Conservation (phyloP, 2,113 vertebrate species). For the Herpailurus yagouaroundi region DNA sequence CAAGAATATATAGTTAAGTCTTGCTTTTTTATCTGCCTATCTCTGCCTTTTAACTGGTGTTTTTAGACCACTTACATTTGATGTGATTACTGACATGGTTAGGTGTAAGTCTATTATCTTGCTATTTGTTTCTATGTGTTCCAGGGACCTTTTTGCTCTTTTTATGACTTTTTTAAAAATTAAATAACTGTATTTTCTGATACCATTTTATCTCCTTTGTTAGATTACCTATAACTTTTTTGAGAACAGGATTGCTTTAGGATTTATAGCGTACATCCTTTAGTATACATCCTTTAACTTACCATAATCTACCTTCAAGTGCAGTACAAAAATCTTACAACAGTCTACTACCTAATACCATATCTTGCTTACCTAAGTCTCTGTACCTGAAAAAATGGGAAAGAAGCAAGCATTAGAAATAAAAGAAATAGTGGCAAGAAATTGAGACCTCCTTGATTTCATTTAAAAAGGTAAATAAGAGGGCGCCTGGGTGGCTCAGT, state of each 20-base stretch:
- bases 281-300: not conserved
- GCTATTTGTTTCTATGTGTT: not conserved
- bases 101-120: not conserved
- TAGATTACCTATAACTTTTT: not conserved
- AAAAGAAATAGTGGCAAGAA: not conserved
- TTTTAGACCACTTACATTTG: not conserved
- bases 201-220: not conserved
- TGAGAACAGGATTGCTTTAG: not conserved
- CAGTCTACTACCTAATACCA: not conserved
- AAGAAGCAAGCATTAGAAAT: not conserved
- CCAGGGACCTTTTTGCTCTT: not conserved
- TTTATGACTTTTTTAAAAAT: slow-evolving; percentile 17
- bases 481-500: not conserved
- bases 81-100: not conserved
- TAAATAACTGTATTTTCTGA: not conserved
- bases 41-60: not conserved
- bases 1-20: not conserved
- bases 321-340: not conserved
- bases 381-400: not conserved
- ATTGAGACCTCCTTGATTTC: not conserved
- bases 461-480: not conserved
- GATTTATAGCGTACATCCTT: not conserved
- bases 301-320: not conserved
- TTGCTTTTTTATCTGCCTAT: not conserved
- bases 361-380: not conserved